A percentile compares a stretch with the other conserved stretches of the same genome.
These are phyloP conservation scores for Phenganax stokvisi DNA, from an alignment of 92 coral and sea anemone genomes.

Conservation along the genomic window DNA sequence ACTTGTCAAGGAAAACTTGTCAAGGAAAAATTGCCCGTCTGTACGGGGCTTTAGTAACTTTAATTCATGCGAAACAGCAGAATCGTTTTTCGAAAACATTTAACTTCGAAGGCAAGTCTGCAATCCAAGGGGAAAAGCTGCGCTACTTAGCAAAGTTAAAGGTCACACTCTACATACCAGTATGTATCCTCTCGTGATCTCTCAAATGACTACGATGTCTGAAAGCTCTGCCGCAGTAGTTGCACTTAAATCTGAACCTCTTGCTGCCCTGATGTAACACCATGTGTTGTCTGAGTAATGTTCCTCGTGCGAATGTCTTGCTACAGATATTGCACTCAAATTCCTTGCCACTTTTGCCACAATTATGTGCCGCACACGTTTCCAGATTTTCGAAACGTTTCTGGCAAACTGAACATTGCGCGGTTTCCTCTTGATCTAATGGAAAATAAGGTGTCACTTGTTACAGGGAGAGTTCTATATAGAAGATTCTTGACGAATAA, in stretches of 20 bases:
- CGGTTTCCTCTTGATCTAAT: not conserved
- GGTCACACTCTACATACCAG: slow-evolving; percentile 53
- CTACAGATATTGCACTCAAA: slow-evolving; percentile 87
- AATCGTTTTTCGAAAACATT: too few species aligned
- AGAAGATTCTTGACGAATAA: not conserved
- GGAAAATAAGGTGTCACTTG: not conserved
- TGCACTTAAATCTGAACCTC: slow-evolving; percentile 94
- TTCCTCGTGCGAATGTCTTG: slow-evolving; percentile 87
- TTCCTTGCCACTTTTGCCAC: slow-evolving; percentile 54
- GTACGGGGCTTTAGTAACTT: too few species aligned
- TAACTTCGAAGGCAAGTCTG: not conserved
- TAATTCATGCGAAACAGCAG: too few species aligned
- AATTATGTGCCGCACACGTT: slow-evolving; percentile 17
- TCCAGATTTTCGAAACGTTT: not conserved
- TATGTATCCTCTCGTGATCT: slow-evolving; percentile 94
- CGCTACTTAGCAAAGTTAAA: too few species aligned
- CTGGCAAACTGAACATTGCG: slow-evolving; percentile 21
- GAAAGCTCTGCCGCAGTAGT: slow-evolving; percentile 89
- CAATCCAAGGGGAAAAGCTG: not conserved
- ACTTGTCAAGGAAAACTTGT: too few species aligned
- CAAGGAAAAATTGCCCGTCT: too few species aligned
- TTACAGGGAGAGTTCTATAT: not conserved
- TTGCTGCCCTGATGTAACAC: slow-evolving; percentile 95
- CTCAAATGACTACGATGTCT: slow-evolving; percentile 93
- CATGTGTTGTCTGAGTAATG: slow-evolving; percentile 90